Evolutionary conservation across 2,888 invertebrate genomes (phyloP), one percentile per base, ranked within the genome.

Genomic region (Chironomus riparius): DNA sequence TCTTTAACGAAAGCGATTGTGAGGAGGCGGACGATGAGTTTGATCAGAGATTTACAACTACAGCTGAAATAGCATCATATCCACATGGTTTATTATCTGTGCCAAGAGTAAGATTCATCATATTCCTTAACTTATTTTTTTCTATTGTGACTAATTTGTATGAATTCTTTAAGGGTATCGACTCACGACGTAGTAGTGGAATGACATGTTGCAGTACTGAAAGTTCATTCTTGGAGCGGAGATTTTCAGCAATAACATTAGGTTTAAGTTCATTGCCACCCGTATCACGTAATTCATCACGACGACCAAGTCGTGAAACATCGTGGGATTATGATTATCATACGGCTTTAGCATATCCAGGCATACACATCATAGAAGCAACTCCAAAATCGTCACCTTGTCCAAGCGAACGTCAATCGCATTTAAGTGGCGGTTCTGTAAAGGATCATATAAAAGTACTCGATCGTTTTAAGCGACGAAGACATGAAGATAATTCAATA

Each of bases 181-280:
- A 85, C 76, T 84, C 87, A 10, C 83, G 93, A 65, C 87, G 93
- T 69, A 87, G 91, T 79, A 93, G 93, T 81, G 93, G 92, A 78
- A 91, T 92, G 80, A 93, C 93, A 47, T 93, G 92, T 83, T 93
- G 93, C 79, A 93, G 93, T 81, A 92, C 92, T 50, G 93, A 91
- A 77, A 92, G 92, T 82, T 92, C 92, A 77, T 93, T 93, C 81
- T 86, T 93, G 81, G 93, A 93, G 82, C 87, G 93, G 72, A 88
- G 93, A 72, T 92, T 91, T 78, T 93, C 93, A 21, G 91, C 92
- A 61, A 90, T 92, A 78, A 91, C 90, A 76, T 87, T 92, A 83
- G 91, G 92, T 77, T 85, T 91, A 82, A 87, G 90, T 76, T 89
- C 91, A 79, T 77, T 84, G 76, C 82, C 84, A 69, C 81, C 83